A percentile compares a stretch with the other conserved stretches of the same genome.
Evolutionary conservation across 2,113 vertebrate genomes (phyloP).

Genomic region (Chaetodon auriga): DNA sequence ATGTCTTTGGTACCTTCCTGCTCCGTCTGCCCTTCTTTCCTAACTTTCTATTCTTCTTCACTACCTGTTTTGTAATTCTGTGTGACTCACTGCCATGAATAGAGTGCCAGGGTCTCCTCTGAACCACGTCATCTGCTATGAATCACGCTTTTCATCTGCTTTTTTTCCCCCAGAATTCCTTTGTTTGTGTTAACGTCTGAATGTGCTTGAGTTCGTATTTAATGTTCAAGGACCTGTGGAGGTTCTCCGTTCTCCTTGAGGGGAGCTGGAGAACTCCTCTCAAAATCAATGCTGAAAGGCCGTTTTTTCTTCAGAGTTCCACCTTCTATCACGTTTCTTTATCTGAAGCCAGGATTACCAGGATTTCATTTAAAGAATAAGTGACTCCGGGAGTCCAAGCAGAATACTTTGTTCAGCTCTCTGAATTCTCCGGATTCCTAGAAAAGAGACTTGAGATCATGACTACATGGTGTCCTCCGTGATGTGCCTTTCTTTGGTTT

Average conservation of each 20-base stretch:
- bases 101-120: not conserved
- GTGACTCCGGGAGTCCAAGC: not conserved
- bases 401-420: not conserved
- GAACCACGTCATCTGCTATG: not conserved
- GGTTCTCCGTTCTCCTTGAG: no score
- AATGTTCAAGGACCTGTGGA: not conserved
- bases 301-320: no score
- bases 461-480: not conserved
- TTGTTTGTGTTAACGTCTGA: not conserved
- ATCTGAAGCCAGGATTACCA: not conserved
- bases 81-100: not conserved
- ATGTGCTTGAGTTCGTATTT: not conserved
- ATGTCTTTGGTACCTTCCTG: not conserved
- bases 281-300: no score
- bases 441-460: not conserved
- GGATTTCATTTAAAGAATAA: not conserved
- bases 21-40: not conserved
- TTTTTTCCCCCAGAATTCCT: not conserved
- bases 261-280: no score
- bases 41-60: constrained; percentile 1
- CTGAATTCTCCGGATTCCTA: not conserved
- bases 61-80: not conserved
- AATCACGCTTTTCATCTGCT: not conserved
- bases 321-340: not conserved
- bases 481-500: no score